phyloP scores from a whole-genome alignment of 2,113 vertebrate genomes.

The Xiphophorus hellerii region DNA sequence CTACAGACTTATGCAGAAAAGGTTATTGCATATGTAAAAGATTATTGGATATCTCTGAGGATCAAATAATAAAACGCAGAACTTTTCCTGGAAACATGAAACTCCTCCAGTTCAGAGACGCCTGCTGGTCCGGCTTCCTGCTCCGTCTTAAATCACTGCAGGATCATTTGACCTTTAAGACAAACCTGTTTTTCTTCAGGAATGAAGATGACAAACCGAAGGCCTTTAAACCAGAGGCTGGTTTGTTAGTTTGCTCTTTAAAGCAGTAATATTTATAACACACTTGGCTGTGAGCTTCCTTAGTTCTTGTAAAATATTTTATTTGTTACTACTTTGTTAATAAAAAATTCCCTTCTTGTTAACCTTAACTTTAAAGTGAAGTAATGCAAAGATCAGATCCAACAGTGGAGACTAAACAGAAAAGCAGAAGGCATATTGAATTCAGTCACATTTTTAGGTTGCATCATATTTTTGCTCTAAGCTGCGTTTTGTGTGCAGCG shows the following conservation, averaged over 20 bases:
- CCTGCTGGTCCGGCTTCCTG: neutral
- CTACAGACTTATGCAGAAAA: too few species aligned
- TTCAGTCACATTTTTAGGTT: slow-evolving; percentile 1
- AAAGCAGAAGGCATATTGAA: neutral
- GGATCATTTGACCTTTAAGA: slow-evolving; percentile 33
- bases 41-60: neutral
- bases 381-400: neutral
- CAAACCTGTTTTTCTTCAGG: slow-evolving; percentile 37
- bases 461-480: slow-evolving; percentile 19
- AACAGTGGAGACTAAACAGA: too few species aligned
- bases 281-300: neutral
- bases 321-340: neutral
- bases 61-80: slow-evolving; percentile 14
- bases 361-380: neutral
- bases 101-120: too few species aligned
- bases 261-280: slow-evolving; percentile 22
- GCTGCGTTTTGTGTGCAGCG: slow-evolving; percentile 23
- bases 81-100: neutral
- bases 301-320: neutral
- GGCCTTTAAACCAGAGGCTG: slow-evolving; percentile 30
- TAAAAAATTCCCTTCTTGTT: neutral
- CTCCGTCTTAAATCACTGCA: slow-evolving; percentile 29
- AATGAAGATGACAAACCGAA: slow-evolving; percentile 34
- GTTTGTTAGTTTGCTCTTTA: slow-evolving; percentile 31
- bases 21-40: too few species aligned